phyloP scores from a whole-genome alignment of 2,888 invertebrate genomes.

The Calameuta pallipes region DNA sequence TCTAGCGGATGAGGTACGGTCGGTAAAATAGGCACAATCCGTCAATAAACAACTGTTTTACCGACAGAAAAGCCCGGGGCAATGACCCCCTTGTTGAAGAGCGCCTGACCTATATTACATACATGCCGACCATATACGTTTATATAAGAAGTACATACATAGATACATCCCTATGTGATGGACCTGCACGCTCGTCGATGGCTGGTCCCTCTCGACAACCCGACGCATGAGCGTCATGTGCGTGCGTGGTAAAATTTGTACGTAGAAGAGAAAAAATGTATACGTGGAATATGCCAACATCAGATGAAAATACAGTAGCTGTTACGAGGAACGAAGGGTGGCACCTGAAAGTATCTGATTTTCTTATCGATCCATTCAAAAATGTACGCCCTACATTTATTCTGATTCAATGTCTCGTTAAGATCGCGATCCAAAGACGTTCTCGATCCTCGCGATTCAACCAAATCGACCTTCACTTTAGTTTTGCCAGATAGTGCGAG shows the following conservation, averaged over 20 bases:
- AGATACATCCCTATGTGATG: neutral
- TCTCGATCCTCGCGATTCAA: no score
- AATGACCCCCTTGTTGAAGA: conserved; percentile 52
- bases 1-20: conserved; percentile 17
- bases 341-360: no score
- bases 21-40: conserved; percentile 2
- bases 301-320: no score
- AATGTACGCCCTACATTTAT: no score
- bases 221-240: neutral
- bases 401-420: no score
- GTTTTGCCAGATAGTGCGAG: no score
- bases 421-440: no score
- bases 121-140: conserved; percentile 27
- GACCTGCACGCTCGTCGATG: neutral
- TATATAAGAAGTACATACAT: neutral
- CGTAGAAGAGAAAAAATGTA: neutral
- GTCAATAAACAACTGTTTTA: conserved; percentile 33
- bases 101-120: conserved; percentile 52
- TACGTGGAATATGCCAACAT: neutral
- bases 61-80: conserved; percentile 43
- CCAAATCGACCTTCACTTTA: no score
- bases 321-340: no score
- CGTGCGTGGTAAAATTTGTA: neutral
- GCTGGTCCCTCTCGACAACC: no score
- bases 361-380: no score